phyloP scores from a whole-genome alignment of 2,888 invertebrate genomes.

The Agonopterix alstromeriana region DNA sequence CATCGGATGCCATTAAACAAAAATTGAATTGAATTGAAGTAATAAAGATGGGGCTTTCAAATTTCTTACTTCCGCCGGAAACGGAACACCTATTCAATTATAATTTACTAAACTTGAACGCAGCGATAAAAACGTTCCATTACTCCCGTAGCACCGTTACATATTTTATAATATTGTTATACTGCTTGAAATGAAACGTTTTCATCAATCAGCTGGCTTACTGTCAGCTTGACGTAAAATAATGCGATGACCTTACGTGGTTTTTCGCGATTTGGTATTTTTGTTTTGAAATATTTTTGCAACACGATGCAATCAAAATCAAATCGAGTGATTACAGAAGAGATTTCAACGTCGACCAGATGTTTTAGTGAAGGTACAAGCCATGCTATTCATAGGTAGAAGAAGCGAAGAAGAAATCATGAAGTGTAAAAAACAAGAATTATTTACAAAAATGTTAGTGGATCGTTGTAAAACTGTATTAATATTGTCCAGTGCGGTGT shows the following conservation, averaged over 20 bases:
- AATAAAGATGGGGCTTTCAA: too few relatives aligned
- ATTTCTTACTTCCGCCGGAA: too few relatives aligned
- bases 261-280: constrained; percentile 62
- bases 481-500: constrained; percentile 60
- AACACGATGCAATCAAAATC: constrained; percentile 55
- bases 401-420: constrained; percentile 42
- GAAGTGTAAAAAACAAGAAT: constrained; percentile 40
- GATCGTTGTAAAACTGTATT: constrained; percentile 63
- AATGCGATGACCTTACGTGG: constrained; percentile 55
- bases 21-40: too few relatives aligned
- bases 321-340: constrained; percentile 27
- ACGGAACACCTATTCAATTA: too few relatives aligned
- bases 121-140: not conserved
- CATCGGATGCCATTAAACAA: too few relatives aligned
- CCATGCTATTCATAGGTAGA: constrained; percentile 65
- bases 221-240: constrained; percentile 20
- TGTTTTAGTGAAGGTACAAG: constrained; percentile 27
- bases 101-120: not conserved
- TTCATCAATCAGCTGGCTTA: constrained; percentile 10
- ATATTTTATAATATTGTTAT: not conserved
- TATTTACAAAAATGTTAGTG: constrained; percentile 54
- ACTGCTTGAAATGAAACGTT: constrained; percentile 1
- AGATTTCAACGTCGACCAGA: constrained; percentile 38
- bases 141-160: too few relatives aligned
- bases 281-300: constrained; percentile 46